These are phyloP conservation scores for Podarcis raffonei DNA, from an alignment of 2,113 vertebrate species.

Conservation along the genomic window DNA sequence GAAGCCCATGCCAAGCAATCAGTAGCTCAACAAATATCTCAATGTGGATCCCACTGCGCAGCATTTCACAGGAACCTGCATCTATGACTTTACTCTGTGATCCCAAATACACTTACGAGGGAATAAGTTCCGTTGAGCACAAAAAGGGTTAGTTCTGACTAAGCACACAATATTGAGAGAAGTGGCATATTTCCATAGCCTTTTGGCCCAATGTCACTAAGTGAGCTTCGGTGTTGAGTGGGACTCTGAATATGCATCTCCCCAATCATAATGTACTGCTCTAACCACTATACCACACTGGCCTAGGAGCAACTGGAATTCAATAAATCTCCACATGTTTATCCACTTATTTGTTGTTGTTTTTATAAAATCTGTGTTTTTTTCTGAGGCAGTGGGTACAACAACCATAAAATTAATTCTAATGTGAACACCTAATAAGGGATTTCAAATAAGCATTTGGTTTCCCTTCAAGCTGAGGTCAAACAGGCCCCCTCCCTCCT, in stretches of 20 bases:
- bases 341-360: neutral
- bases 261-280: neutral
- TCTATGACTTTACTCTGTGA: too few species aligned
- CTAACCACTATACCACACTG: neutral
- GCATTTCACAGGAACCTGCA: neutral
- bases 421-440: too few species aligned
- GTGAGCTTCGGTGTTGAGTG: neutral
- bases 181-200: neutral
- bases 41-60: neutral
- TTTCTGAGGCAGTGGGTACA: too few species aligned
- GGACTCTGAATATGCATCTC: neutral
- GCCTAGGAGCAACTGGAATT: too few species aligned
- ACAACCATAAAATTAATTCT: too few species aligned
- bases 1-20: constrained; percentile 31
- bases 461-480: too few species aligned
- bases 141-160: neutral
- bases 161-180: neutral
- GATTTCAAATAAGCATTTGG: too few species aligned
- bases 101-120: neutral
- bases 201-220: neutral
- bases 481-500: too few species aligned
- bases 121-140: neutral
- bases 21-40: neutral
- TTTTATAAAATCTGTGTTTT: too few species aligned
- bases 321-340: neutral